Evolutionary conservation across 2,888 invertebrate genomes (phyloP).

Genomic region (Yponomeuta evonymella): DNA sequence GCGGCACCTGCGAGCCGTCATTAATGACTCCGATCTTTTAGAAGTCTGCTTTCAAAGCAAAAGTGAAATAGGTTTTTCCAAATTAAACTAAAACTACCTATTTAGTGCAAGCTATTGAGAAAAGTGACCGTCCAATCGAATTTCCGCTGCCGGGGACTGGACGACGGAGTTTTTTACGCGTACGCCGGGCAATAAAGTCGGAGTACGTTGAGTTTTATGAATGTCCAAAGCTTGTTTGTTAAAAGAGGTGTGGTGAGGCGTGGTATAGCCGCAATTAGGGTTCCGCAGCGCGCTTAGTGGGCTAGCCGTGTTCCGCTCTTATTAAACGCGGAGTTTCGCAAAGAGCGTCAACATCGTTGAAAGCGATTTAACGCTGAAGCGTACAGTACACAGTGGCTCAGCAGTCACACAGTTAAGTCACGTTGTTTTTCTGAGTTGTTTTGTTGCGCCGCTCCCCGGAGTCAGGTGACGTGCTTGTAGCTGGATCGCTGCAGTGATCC

Average conservation of each 20-base stretch:
- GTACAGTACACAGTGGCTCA: neutral
- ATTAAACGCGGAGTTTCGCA: neutral
- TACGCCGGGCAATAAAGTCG: slow-evolving; percentile 9
- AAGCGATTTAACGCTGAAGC: slow-evolving; percentile 1
- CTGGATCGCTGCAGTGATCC: slow-evolving; percentile 69
- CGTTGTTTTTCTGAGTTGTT: neutral
- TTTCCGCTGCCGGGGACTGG: neutral
- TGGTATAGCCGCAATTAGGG: slow-evolving; percentile 6
- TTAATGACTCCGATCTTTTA: slow-evolving; percentile 13
- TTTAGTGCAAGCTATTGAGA: neutral
- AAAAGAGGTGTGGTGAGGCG: slow-evolving; percentile 11
- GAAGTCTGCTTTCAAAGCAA: neutral
- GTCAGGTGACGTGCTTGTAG: slow-evolving; percentile 61
- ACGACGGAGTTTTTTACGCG: slow-evolving; percentile 1
- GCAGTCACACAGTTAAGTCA: slow-evolving; percentile 1
- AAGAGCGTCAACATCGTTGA: slow-evolving; percentile 1
- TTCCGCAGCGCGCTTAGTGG: neutral
- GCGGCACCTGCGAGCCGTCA: slow-evolving; percentile 21
- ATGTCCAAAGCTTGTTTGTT: slow-evolving; percentile 12
- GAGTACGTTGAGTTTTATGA: slow-evolving; percentile 7
- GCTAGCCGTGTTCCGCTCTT: neutral
- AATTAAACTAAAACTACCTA: neutral
- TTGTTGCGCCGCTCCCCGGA: neutral
- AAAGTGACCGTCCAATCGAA: neutral
- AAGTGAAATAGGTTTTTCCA: neutral